Base-by-base conservation (phyloP, 2,113 vertebrate species). In the human region DNA sequence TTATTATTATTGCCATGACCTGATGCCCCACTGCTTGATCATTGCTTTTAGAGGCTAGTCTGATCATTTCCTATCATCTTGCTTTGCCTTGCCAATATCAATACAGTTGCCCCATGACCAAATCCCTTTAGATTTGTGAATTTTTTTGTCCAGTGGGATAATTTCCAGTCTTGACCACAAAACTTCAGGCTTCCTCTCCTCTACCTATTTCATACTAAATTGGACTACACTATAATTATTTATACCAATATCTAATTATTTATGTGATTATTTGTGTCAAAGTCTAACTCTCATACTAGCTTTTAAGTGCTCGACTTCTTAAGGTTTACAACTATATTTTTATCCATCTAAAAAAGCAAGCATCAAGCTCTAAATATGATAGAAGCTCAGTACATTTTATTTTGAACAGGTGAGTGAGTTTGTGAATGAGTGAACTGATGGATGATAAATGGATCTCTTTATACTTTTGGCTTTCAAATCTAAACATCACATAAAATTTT, bases 401-500 rank as follows among this genome's bases (percentile, higher is more conserved):
- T 30, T 64, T 96, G 57, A 97, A 55, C 66, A 35, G 75, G 38
- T 68, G 11, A 95, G 18, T 68, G 9, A 50, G 3, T 84, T 57
- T 30, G 32, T 52, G 18, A 73, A n/a, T 72, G 50, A 94, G 8
- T 84, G 17, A 32, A 76, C 52, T 18, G 35, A 78, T 82, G 2
- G 55, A 23, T 80, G 32, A 57, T 82, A 35, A 59, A 81, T 40
- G 14, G 17, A 91, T 93, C 55, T 72, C 17, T 48, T 40, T 82
- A 66, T 10, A 82, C 23, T 40, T 85, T 59, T 75, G 55, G 43
- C 20, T 95, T 72, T 68, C 45, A 95, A 66, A 86, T 40, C 23
- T 93, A 85, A 95, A 70, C 9, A 6, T 92, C 32, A 92, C n/a
- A 93, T 80, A 95, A 81, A 25, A 87, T 96, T 87, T 92, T 10